Evolutionary conservation across 2,797 vertebrate species (phyloP).

Genomic region (Myotis daubentonii): DNA sequence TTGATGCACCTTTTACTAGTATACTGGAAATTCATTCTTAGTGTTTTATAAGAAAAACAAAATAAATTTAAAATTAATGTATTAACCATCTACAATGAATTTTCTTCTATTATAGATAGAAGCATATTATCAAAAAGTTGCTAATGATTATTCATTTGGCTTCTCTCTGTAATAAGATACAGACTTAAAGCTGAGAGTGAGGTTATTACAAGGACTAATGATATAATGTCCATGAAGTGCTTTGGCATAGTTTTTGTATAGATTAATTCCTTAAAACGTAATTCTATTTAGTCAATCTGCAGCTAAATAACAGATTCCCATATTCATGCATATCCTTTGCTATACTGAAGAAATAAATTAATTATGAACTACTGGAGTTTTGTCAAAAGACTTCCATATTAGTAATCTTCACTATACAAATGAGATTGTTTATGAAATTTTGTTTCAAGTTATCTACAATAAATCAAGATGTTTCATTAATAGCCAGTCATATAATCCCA

Average conservation of each 20-base stretch:
- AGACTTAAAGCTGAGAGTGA: background rate
- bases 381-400: background rate
- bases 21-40: background rate
- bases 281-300: background rate
- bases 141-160: constrained; percentile 1
- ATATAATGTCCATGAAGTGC: background rate
- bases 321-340: background rate
- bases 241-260: background rate
- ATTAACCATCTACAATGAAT: background rate
- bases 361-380: background rate
- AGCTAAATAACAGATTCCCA: background rate
- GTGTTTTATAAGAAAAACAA: background rate
- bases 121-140: background rate
- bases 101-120: background rate
- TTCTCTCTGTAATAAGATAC: background rate
- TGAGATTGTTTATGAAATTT: background rate
- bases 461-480: background rate
- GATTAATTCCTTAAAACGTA: background rate
- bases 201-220: background rate
- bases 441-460: background rate
- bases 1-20: background rate
- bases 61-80: background rate
- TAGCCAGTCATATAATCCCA: background rate
- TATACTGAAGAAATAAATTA: background rate
- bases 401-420: background rate